Base-by-base conservation (phyloP, 1,140 invertebrate species). In the Bombus fervidus region DNA sequence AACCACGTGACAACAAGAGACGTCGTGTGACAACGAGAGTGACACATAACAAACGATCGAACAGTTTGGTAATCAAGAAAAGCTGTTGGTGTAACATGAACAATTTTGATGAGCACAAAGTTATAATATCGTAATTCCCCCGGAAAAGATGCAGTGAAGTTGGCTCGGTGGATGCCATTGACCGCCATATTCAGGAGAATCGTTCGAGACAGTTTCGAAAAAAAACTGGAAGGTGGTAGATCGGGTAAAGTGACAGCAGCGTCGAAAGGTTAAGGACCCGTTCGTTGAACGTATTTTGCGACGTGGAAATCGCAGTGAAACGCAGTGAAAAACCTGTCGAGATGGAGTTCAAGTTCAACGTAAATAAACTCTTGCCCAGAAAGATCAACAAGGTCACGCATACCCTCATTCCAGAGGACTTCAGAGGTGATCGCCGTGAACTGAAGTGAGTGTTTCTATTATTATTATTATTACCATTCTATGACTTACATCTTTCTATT, bases 341-440 rank as follows among this genome's bases (percentile, higher is more conserved):
- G 57, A 96, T 96, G 96, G 96, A 96, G 92, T 97, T 97, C 93
- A 95, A 95, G 86, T 97, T 96, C 93, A 95, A 96, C 91, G 94
- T 97, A 82, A 96, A 96, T 90, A 96, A 95, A 86, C 92, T 96
- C 68, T 95, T 96, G 85, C 95, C 95, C 41, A 94, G 95, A 86
- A 94, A 95, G 79, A 96, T 97, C 85, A 96, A 96, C 86, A 96
- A 96, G 93, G 95, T 97, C 86, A 95, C 95, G 77, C 95, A 96
- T 37, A 96, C 94, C 79, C 93, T 97, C 28, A 92, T 96, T 83
- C 96, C 96, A 71, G 95, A 96, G 87, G 96, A 96, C 77, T 96
- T 96, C 91, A 95, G 93, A 75, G 96, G 96, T 68, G 96, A 96
- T 93, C 95, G 96, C 80, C 95, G 96, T 72, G 95, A 95, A 87